These are phyloP conservation scores for Coremacera marginata DNA, from an alignment of 2,888 invertebrate species.

Conservation along the genomic window DNA sequence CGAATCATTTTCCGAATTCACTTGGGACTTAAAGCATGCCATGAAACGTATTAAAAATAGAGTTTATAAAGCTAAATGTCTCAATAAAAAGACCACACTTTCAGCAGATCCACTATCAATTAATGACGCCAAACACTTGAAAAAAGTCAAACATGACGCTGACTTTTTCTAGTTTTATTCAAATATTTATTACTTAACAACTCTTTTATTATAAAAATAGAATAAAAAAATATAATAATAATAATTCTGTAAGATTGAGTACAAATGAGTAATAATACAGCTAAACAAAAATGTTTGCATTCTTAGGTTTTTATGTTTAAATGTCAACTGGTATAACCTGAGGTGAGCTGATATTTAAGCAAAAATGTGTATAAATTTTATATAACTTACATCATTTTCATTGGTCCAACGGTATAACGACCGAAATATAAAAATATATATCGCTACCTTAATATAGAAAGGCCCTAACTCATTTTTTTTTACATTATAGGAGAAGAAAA, in stretches of 20 bases:
- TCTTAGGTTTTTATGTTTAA: not conserved
- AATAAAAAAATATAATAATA: not conserved
- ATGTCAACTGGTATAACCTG: too few species aligned
- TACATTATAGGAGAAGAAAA: too few species aligned
- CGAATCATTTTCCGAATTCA: slow-evolving; percentile 31
- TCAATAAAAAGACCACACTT: slow-evolving; percentile 7
- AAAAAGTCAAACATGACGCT: slow-evolving; percentile 16
- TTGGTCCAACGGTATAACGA: too few species aligned
- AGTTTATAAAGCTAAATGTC: slow-evolving; percentile 25
- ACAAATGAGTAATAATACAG: not conserved
- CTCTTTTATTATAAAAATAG: not conserved
- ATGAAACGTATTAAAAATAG: slow-evolving; percentile 27
- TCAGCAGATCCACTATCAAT: slow-evolving; percentile 21
- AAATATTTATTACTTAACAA: not conserved
- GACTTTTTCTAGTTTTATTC: slow-evolving; percentile 1
- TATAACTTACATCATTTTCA: too few species aligned
- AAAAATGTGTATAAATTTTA: too few species aligned
- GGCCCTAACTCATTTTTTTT: too few species aligned
- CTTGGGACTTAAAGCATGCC: slow-evolving; percentile 23
- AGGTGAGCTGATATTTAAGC: too few species aligned
- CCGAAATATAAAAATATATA: too few species aligned
- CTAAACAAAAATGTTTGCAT: not conserved
- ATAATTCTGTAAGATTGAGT: not conserved
- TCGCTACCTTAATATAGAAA: too few species aligned
- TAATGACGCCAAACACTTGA: slow-evolving; percentile 8